Evolutionary conservation across 2,113 vertebrate species (phyloP).

Genomic region (Ahaetulla prasina): DNA sequence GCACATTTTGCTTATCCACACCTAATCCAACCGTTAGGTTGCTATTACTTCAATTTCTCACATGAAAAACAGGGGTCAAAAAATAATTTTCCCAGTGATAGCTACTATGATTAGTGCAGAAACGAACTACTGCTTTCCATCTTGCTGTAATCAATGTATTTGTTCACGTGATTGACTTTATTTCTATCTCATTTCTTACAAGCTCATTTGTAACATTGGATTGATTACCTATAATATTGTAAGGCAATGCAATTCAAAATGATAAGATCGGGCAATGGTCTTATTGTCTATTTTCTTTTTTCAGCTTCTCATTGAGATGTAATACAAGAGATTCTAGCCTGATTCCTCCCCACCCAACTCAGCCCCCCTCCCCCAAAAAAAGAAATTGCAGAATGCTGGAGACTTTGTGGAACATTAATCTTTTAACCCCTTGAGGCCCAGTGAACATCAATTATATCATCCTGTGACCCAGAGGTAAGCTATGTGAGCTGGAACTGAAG

Average conservation of each 20-base stretch:
- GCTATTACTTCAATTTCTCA: background rate
- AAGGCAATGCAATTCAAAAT: constrained; percentile 5
- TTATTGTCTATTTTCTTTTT: constrained; percentile 16
- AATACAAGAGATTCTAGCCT: constrained; percentile 16
- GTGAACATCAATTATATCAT: constrained; percentile 76
- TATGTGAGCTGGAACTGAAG: constrained; percentile 68
- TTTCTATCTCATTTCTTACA: background rate
- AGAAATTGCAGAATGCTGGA: constrained; percentile 41
- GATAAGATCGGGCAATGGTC: background rate
- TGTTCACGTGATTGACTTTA: background rate
- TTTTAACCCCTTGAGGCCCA: constrained; percentile 73
- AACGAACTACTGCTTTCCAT: background rate
- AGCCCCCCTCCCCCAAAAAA: background rate
- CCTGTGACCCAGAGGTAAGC: constrained; percentile 66
- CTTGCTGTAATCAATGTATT: background rate
- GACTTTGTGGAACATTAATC: constrained; percentile 57
- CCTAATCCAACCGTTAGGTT: background rate
- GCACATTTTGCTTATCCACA: background rate
- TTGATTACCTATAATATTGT: background rate
- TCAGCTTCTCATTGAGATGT: constrained; percentile 40
- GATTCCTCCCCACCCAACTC: constrained; percentile 8
- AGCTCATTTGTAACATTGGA: constrained; percentile 4
- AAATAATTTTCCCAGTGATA: background rate
- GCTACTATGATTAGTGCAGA: background rate
- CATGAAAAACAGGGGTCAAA: background rate